Percentiles rank a stretch among this genome's conserved stretches.
phyloP scores from a whole-genome alignment of 2,797 vertebrate genomes.

The Enteromius trimaculatus region DNA sequence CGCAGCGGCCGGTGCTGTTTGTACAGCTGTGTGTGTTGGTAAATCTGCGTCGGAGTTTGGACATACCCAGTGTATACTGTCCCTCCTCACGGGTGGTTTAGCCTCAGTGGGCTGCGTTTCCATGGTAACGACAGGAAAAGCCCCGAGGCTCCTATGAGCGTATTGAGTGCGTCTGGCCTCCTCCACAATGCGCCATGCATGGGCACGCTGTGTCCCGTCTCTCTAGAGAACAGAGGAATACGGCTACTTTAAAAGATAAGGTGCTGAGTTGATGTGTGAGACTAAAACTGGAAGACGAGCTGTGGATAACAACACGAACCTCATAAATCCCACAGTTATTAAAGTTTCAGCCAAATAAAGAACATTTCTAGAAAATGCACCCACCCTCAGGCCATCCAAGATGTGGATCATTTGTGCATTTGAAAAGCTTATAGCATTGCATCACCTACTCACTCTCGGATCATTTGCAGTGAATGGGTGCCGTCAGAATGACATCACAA shows the following conservation, averaged over 20 bases:
- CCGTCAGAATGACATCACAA: not conserved
- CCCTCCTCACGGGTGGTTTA: constrained; percentile 31
- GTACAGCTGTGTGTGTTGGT: constrained; percentile 32
- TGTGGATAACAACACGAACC: not conserved
- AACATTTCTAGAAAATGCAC: not conserved
- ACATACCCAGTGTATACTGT: constrained; percentile 23
- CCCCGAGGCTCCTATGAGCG: constrained; percentile 32
- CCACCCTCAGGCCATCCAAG: not conserved
- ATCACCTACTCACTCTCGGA: not conserved
- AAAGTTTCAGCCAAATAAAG: not conserved
- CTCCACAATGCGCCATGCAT: constrained; percentile 12
- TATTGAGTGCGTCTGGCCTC: constrained; percentile 26
- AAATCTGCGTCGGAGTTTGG: constrained; percentile 14
- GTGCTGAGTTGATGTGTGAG: not conserved
- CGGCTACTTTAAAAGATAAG: constrained; percentile 1
- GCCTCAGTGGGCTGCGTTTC: constrained; percentile 38
- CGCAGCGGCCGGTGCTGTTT: not conserved
- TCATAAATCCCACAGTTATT: not conserved
- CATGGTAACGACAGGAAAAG: constrained; percentile 47
- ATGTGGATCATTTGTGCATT: not conserved
- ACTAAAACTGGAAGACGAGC: not conserved
- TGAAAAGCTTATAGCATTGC: not conserved
- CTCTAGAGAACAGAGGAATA: constrained; percentile 24
- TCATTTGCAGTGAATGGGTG: not conserved
- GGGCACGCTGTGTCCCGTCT: not conserved